Percentiles rank a stretch among this genome's conserved stretches.
Evolutionary conservation across 2,113 vertebrate species (phyloP).

Genomic region (Trichechus manatus): DNA sequence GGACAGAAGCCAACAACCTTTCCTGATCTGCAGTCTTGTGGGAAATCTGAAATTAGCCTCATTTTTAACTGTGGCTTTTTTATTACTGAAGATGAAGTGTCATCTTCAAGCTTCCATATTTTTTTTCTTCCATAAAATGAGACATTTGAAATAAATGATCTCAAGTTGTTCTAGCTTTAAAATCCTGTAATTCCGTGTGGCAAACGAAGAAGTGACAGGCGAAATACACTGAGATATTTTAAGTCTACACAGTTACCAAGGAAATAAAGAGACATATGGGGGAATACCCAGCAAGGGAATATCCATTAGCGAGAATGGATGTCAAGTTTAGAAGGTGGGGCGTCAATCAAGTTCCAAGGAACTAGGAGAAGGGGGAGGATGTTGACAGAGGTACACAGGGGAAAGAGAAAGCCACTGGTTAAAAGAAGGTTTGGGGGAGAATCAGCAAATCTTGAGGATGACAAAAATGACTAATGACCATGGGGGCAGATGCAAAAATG

Average conservation of each 20-base stretch:
- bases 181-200: background rate
- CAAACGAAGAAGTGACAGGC: background rate
- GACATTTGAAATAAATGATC: background rate
- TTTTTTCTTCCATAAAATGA: background rate
- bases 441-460: background rate
- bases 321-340: conserved; percentile 11
- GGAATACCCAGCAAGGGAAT: conserved; percentile 20
- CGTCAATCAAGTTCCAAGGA: conserved; percentile 54
- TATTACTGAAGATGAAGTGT: background rate
- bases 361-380: background rate
- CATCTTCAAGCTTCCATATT: background rate
- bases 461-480: background rate
- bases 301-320: conserved; percentile 34
- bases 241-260: conserved; percentile 65
- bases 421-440: background rate
- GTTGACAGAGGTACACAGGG: background rate
- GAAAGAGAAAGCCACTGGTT: background rate
- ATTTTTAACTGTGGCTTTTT: background rate
- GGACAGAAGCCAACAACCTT: background rate
- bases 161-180: background rate
- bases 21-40: background rate
- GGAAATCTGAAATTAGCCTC: background rate
- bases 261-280: conserved; percentile 43
- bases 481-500: background rate
- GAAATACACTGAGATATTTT: conserved; percentile 34